Evolutionary conservation across 2,113 vertebrate species (phyloP), one percentile per base, ranked within the genome.

Genomic region (Tenrec ecaudatus): DNA sequence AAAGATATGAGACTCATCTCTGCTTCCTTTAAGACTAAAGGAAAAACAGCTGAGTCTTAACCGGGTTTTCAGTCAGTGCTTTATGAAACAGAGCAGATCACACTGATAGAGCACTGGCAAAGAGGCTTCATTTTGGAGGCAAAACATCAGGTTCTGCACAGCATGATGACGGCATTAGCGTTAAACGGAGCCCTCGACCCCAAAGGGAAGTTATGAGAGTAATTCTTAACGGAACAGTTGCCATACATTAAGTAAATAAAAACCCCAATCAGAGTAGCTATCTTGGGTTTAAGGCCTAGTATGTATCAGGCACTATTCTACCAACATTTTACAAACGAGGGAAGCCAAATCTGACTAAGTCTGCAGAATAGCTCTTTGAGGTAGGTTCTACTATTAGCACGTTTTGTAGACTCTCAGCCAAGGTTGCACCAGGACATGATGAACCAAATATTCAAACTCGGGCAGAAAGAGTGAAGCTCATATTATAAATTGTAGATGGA

Each of bases 11-110:
- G 77, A 40, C 86, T 77, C 33, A 57, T 88, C 80, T 90, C 90
- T 93, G 90, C 90, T 94, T 93, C 90, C 86, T 95, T 90, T 94
- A 95, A 95, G 81, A 95, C 85, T 85, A 91, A 95, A 96, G 78
- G 88, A 90, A 82, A 86, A 29, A 93, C 94, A 95, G 11, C 94
- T 92, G 77, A 89, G 88, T 93, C 82, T 93, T 97, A 95, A 93
- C 80, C 2, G 0, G 20, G 58, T 58, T 90, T 79, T 88, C 92
- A 90, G 78, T 40, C 62, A 62, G 9, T 88, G 19, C 58, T 95
- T 96, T 95, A 83, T 87, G 88, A 95, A 96, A 92, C 82, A 68
- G 27, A 87, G 81, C 68, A 92, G 86, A 96, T 92, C 80, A n/a
- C 58, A 86, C 0, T 88, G 53, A 88, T 81, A 83, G 4, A 94